These are phyloP conservation scores for Sarcophaga variegata DNA, from an alignment of 2,888 invertebrate species.

Conservation along the genomic window DNA sequence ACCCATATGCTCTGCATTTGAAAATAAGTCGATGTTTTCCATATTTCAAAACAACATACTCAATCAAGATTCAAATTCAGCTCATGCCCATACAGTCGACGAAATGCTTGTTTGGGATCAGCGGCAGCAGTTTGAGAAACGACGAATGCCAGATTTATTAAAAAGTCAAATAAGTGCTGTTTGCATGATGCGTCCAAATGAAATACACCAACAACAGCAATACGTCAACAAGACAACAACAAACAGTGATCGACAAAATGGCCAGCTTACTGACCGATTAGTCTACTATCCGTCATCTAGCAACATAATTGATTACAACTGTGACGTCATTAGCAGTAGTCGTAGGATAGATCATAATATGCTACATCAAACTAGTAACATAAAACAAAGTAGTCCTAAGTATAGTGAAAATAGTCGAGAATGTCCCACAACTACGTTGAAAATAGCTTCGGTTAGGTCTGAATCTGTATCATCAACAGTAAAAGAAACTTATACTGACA, in stretches of 20 bases:
- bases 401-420: slow-evolving; percentile 32
- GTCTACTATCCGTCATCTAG: slow-evolving; percentile 88
- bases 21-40: slow-evolving; percentile 81
- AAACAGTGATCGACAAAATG: slow-evolving; percentile 69
- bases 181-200: background rate
- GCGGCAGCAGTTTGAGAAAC: slow-evolving; percentile 54
- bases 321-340: slow-evolving; percentile 76
- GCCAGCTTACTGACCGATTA: slow-evolving; percentile 88
- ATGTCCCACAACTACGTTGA: background rate
- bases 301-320: slow-evolving; percentile 81
- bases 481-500: background rate
- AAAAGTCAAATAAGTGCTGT: slow-evolving; percentile 20
- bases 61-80: slow-evolving; percentile 54
- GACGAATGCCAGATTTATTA: slow-evolving; percentile 67
- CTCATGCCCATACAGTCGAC: slow-evolving; percentile 73
- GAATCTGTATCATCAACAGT: no score
- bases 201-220: background rate
- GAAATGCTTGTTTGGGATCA: slow-evolving; percentile 78
- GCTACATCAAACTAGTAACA: slow-evolving; percentile 18
- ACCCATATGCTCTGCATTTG: slow-evolving; percentile 81
- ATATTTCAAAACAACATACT: slow-evolving; percentile 72
- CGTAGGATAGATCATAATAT: slow-evolving; percentile 77
- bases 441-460: no score
- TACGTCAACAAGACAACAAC: slow-evolving; percentile 41
- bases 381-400: slow-evolving; percentile 55